Evolutionary conservation across 1,140 invertebrate genomes (phyloP), one percentile per base, ranked within the genome.

Genomic region (Aphelenchoides fujianensis): DNA sequence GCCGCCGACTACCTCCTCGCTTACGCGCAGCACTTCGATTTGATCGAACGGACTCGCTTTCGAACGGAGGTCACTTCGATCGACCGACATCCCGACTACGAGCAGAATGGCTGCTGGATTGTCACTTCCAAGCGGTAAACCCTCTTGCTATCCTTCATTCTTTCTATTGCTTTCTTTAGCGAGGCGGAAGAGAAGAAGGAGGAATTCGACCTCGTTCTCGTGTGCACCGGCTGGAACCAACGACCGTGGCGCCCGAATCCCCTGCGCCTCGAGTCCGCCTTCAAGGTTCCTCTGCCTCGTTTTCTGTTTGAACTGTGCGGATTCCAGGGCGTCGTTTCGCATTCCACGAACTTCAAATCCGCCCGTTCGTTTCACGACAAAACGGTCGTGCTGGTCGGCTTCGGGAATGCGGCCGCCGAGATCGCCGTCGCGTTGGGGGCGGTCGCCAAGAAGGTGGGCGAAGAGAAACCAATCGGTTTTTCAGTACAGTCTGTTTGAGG

Each of bases 251-350:
- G 63, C n/a, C 63, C 63, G 53, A 66, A 66, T 55, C 12, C 2
- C 23, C 53, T 36, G 23, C 19, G 63, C 1, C 16, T 36, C 1
- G 63, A 66, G 32, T 23, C 23, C 2, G 27, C 12, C 23, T 66
- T 66, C 32, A 36, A 66, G 34, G 63, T 66, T 64, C 5, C 41
- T n/a, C n/a, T n/a, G n/a, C n/a, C n/a, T n/a, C n/a, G n/a, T n/a
- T n/a, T n/a, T n/a, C n/a, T n/a, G 9, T 64, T 64, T 64, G 7
- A 64, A 64, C 3, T 64, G 35, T 64, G 55, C 23, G 23, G 28
- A 36, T 32, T 66, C 53, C 3, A 66, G 63, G 63, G 63, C 1
- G 16, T 16, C 37, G 53, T 66, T 30, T 19, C 16, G 23, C 32
- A 66, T 36, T n/a, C 63, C 27, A n/a, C 63, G 16, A 16, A 66